Conservation (phyloP, 2,888 invertebrate genomes). For the Eugnorisma glareosa region DNA sequence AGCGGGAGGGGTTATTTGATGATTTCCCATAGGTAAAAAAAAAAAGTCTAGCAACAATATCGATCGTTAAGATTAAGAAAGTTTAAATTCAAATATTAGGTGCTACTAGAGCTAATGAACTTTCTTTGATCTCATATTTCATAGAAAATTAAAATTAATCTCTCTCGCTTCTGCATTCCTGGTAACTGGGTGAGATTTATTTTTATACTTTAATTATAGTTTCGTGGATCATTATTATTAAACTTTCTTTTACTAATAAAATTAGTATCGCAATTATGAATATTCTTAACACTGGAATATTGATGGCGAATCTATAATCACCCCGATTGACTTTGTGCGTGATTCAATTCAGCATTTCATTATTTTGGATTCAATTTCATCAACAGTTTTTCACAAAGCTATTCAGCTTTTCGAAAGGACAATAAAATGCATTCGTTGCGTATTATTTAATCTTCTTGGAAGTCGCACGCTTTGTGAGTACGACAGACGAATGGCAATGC, state of each 20-base stretch:
- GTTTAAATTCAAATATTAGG: constrained; percentile 20
- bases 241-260: background rate
- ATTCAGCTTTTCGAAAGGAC: constrained; percentile 4
- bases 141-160: constrained; percentile 18
- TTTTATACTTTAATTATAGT: background rate
- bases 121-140: constrained; percentile 35
- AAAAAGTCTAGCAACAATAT: constrained; percentile 22
- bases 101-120: constrained; percentile 23
- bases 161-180: constrained; percentile 22
- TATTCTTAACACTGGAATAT: background rate
- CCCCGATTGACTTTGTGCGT: no score
- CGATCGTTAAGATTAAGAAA: constrained; percentile 25
- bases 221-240: background rate
- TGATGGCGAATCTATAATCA: background rate
- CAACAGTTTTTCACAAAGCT: background rate
- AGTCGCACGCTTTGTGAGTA: constrained; percentile 36
- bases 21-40: no score
- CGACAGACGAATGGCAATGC: constrained; percentile 32
- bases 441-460: constrained; percentile 45
- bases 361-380: background rate
- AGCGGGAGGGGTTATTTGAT: no score
- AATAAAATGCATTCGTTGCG: constrained; percentile 36
- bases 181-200: constrained; percentile 23
- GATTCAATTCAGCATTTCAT: background rate
- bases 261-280: background rate